phyloP scores from a whole-genome alignment of 2,113 vertebrate genomes.

The Phaethon lepturus region DNA sequence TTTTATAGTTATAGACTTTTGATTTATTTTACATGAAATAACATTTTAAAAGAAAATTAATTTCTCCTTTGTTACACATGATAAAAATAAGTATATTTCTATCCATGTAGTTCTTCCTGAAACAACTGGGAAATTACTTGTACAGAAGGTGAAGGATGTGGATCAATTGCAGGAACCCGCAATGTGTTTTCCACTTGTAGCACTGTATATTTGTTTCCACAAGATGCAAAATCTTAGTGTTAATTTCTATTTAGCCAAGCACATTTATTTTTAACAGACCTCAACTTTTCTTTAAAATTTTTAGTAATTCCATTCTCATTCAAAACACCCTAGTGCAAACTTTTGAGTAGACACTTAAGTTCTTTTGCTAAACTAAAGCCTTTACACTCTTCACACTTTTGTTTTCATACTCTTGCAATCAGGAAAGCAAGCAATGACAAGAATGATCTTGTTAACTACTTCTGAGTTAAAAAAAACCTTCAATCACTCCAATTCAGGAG shows the following conservation, averaged over 20 bases:
- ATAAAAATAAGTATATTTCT: neutral
- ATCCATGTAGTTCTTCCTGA: neutral
- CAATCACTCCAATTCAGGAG: neutral
- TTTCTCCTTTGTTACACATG: neutral
- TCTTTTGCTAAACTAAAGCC: neutral
- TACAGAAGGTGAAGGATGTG: neutral
- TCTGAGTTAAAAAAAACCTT: neutral
- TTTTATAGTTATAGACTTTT: fast-evolving
- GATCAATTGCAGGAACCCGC: too few relatives aligned
- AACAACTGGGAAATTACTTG: neutral
- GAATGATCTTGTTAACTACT: neutral
- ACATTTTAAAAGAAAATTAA: neutral
- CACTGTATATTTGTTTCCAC: neutral
- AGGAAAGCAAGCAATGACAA: neutral
- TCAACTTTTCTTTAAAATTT: neutral
- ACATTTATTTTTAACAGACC: neutral
- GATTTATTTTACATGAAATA: neutral
- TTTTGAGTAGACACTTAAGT: neutral
- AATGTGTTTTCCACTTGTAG: neutral
- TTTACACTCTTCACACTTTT: neutral
- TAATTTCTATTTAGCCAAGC: neutral
- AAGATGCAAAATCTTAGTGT: neutral
- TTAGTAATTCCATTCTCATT: neutral
- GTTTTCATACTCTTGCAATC: neutral
- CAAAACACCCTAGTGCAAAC: neutral